Base-by-base conservation (phyloP, 30 jellyfish, hydroid and myxozoan species). In the Mastigias papua region DNA sequence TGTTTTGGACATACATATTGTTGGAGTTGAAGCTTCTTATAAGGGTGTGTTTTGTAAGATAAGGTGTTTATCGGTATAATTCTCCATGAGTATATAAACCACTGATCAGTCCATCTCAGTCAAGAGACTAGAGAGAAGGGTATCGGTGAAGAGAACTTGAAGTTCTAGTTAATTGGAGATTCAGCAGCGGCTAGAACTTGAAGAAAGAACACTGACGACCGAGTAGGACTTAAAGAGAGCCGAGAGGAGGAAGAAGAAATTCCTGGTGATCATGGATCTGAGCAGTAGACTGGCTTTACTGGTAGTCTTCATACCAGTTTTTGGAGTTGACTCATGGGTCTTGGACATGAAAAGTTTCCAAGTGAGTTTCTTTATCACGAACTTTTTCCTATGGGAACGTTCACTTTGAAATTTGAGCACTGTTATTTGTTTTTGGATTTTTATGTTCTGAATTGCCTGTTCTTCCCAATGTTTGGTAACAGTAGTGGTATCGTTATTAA, bases 31-130 rank as follows among this genome's bases (percentile, higher is more conserved):
- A 17, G 42, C 74, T 2, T 23, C 74, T 63, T 63, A 63, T 10
- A 63, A 63, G 74, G 74, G 74, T 23, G 74, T 63, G 74, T 63
- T 19, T 63, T 11, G 23, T 17, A 63, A 1, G 74, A 51, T 63
- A 21, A 63, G 21, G 27, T 63, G 74, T 63, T 11, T 26, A 63
- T n/a, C n/a, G 42, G 27, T 1, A 11, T 63, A 23, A 19, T 16
- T 16, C 26, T 28, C 23, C 13, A n/a, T 63, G 74, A 11, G 20
- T 28, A 25, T 63, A 63, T 19, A 63, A 63, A 63, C 19, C 32
- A 7, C 42, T 1, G 23, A 37, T 7, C 37, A 5, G 42, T 23
- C 26, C 11, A 1, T 10, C 23, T 26, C 74, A 63, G 42, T 2
- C 13, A 27, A 27, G 69, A 57, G 69, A 57, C 30, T 16, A 57